phyloP scores from a whole-genome alignment of 2,797 vertebrate species.

The Rhabdophis nuchalis region DNA sequence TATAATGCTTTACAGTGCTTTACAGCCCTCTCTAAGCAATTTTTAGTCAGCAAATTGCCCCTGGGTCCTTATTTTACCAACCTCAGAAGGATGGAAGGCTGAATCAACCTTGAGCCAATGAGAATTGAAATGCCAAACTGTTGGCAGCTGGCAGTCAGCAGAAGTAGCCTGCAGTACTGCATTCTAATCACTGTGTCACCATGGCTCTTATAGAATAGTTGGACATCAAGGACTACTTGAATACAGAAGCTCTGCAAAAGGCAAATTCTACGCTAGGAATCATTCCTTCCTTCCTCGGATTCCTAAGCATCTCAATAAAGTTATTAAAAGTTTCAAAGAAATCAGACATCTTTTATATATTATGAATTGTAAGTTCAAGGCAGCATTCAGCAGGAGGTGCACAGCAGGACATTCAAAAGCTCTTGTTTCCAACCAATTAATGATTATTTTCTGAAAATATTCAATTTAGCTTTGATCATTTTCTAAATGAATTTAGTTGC shows the following conservation, averaged over 20 bases:
- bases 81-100: too few relatives aligned
- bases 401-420: slow-evolving; percentile 1
- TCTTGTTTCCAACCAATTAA: slow-evolving; percentile 15
- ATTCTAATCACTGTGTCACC: too few relatives aligned
- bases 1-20: too few relatives aligned
- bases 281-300: not conserved
- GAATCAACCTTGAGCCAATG: too few relatives aligned
- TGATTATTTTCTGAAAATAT: slow-evolving; percentile 18
- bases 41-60: too few relatives aligned
- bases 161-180: too few relatives aligned
- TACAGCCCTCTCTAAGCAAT: too few relatives aligned
- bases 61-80: too few relatives aligned
- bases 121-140: too few relatives aligned
- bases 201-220: not conserved
- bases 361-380: not conserved
- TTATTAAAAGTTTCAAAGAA: not conserved
- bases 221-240: not conserved
- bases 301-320: not conserved
- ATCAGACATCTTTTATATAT: not conserved
- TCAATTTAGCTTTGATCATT: slow-evolving; percentile 16
- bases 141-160: too few relatives aligned
- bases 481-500: slow-evolving; percentile 4
- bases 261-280: not conserved
- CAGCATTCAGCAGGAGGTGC: slow-evolving; percentile 10
- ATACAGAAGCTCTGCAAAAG: not conserved